phyloP scores from a whole-genome alignment of 2,888 invertebrate species.

The Tetramorium bicarinatum region DNA sequence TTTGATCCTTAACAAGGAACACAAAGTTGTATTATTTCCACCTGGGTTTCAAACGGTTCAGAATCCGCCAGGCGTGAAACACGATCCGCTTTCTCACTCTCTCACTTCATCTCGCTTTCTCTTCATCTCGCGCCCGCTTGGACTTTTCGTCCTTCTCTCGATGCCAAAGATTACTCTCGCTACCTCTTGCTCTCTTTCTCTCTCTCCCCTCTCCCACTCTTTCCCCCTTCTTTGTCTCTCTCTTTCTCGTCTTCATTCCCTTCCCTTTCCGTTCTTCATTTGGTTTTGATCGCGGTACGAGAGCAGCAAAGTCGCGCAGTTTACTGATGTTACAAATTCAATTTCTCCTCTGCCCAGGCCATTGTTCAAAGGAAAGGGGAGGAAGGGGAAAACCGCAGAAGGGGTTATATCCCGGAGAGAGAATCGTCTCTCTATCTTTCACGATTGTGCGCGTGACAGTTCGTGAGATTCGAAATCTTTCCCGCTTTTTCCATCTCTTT shows the following conservation, averaged over 20 bases:
- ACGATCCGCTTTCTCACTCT: slow-evolving; percentile 74
- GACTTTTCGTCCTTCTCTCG: slow-evolving; percentile 10
- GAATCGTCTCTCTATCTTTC: slow-evolving; percentile 62
- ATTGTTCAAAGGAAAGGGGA: slow-evolving; percentile 58
- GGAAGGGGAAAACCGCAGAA: slow-evolving; percentile 40
- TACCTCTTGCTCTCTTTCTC: slow-evolving; percentile 5
- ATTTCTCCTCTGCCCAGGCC: slow-evolving; percentile 63
- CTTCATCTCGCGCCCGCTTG: slow-evolving; percentile 12
- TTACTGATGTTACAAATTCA: slow-evolving; percentile 79
- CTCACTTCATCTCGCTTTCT: slow-evolving; percentile 49
- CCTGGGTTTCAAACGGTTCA: slow-evolving; percentile 83
- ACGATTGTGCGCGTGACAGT: slow-evolving; percentile 68
- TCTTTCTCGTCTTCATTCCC: slow-evolving; percentile 40
- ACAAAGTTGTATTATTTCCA: slow-evolving; percentile 85
- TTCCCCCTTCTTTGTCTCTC: not conserved
- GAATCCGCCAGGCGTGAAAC: slow-evolving; percentile 83
- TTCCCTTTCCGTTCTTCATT: slow-evolving; percentile 55
- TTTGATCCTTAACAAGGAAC: slow-evolving; percentile 83
- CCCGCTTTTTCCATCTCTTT: not conserved
- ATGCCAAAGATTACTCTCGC: slow-evolving; percentile 32
- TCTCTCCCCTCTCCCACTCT: slow-evolving; percentile 2
- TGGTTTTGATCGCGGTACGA: slow-evolving; percentile 59
- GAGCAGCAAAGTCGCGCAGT: slow-evolving; percentile 51
- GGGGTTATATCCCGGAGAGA: slow-evolving; percentile 47
- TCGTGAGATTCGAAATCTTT: slow-evolving; percentile 56